phyloP scores from a whole-genome alignment of 2,113 vertebrate genomes.

The Dromas ardeola region DNA sequence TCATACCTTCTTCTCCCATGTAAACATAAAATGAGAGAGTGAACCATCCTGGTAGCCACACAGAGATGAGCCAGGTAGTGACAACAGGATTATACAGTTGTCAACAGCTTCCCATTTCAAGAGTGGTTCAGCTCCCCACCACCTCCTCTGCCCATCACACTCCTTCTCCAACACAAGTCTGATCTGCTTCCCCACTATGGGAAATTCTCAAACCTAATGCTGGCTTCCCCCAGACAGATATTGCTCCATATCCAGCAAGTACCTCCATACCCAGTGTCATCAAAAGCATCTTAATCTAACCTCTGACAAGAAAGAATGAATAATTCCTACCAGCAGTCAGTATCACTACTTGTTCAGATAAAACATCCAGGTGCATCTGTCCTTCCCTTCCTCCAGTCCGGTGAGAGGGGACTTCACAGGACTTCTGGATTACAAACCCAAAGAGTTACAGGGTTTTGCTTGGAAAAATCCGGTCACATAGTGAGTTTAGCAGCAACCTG shows the following conservation, averaged over 20 bases:
- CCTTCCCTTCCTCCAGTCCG: not conserved
- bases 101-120: not conserved
- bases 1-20: not conserved
- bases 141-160: not conserved
- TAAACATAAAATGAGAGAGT: not conserved
- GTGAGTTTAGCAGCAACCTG: not conserved
- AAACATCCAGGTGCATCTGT: not conserved
- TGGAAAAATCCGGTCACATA: not conserved
- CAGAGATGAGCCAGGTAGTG: not conserved
- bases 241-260: not conserved
- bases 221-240: not conserved
- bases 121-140: not conserved
- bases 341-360: not conserved
- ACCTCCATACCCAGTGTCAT: not conserved
- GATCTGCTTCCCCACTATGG: not conserved
- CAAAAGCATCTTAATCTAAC: not conserved
- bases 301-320: not conserved
- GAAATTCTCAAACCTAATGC: not conserved
- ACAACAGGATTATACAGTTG: not conserved
- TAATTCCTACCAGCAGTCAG: not conserved
- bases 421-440: not conserved
- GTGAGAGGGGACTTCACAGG: not conserved
- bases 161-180: not conserved
- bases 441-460: not conserved
- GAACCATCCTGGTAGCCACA: not conserved